phyloP scores from a whole-genome alignment of 2,113 vertebrate species.

The Rhynchopsitta pachyrhyncha region DNA sequence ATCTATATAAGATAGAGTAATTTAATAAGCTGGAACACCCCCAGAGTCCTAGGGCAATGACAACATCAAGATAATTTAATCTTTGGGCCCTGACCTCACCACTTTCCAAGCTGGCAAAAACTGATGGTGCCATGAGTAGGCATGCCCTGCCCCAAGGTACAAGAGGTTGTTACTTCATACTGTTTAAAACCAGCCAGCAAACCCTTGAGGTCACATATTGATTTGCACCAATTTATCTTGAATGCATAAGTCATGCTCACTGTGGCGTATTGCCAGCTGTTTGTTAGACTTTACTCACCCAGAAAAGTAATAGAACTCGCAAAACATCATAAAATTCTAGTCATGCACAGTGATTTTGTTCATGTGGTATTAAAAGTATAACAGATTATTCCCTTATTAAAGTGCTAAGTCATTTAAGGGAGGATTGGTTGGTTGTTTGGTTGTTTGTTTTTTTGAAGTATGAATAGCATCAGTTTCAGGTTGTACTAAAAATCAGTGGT shows the following conservation, averaged over 20 bases:
- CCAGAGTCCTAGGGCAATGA: not conserved
- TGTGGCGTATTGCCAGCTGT: not conserved
- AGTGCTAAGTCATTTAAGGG: not conserved
- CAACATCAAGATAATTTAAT: not conserved
- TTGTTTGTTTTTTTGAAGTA: not conserved
- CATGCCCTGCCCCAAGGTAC: not conserved
- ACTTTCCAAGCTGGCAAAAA: conserved; percentile 28
- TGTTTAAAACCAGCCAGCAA: not conserved
- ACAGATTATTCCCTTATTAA: not conserved
- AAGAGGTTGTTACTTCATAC: not conserved
- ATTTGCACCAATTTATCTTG: not conserved
- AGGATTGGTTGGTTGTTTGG: not conserved
- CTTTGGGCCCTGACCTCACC: not conserved
- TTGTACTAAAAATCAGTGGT: not conserved
- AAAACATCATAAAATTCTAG: not conserved
- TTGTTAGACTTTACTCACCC: not conserved
- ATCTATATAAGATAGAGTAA: not conserved
- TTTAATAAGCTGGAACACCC: not conserved
- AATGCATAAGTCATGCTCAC: not conserved
- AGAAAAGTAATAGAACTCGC: not conserved
- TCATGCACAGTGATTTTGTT: not conserved
- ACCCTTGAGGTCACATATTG: not conserved
- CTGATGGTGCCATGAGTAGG: not conserved
- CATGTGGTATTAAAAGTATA: not conserved
- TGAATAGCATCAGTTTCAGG: not conserved